Conservation (phyloP, 2,797 vertebrate genomes). For the Sebastolobus alascanus region DNA sequence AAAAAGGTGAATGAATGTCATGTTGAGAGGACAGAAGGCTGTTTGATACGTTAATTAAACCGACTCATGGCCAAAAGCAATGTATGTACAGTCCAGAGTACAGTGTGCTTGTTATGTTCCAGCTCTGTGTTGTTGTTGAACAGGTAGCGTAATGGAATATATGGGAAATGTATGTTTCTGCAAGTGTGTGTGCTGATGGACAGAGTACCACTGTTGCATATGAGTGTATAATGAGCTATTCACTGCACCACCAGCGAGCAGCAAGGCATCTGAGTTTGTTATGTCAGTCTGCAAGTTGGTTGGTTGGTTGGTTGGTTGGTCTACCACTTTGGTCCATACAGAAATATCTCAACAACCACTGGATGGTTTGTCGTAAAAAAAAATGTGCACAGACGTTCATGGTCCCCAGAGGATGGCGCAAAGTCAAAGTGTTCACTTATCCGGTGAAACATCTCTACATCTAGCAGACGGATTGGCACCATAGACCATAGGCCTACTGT, state of each 20-base stretch:
- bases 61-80: constrained; percentile 26
- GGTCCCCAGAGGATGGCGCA: background rate
- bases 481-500: too few relatives aligned
- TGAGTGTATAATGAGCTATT: constrained; percentile 35
- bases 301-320: background rate
- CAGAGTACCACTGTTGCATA: constrained; percentile 41
- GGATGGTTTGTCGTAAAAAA: background rate
- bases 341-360: constrained; percentile 18
- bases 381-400: background rate
- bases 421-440: background rate
- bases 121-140: constrained; percentile 23
- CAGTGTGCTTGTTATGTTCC: constrained; percentile 32
- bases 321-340: background rate
- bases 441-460: background rate
- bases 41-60: constrained; percentile 29
- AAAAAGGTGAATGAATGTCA: constrained; percentile 43
- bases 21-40: constrained; percentile 19
- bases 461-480: background rate
- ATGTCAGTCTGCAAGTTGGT: background rate
- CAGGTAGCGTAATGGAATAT: constrained; percentile 28
- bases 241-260: constrained; percentile 9
- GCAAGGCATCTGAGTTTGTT: constrained; percentile 4
- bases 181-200: constrained; percentile 34
- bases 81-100: constrained; percentile 11
- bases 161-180: constrained; percentile 32